Conservation (phyloP, 2,113 vertebrate species). For the Dunckerocampus dactyliophorus region DNA sequence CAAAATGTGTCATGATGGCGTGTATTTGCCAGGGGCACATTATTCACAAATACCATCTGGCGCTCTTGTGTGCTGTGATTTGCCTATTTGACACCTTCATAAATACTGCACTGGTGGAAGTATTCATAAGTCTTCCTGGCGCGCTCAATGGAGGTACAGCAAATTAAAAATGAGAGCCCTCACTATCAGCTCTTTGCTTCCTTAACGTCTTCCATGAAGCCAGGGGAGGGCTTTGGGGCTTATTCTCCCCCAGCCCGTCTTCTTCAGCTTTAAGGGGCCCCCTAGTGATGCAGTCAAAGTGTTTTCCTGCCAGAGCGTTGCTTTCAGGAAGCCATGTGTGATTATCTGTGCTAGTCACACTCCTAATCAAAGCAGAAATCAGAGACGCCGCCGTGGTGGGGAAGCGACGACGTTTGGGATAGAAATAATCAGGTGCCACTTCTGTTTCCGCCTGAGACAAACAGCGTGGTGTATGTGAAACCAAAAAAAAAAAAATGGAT, state of each 20-base stretch:
- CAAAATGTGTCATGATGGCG: conserved; percentile 2
- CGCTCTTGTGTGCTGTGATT: conserved; percentile 37
- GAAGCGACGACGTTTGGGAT: conserved; percentile 30
- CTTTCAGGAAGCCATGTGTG: conserved; percentile 30
- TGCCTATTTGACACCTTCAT: conserved; percentile 31
- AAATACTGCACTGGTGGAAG: conserved; percentile 27
- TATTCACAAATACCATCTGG: conserved; percentile 47
- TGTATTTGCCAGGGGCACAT: conserved; percentile 21
- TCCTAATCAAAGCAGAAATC: conserved; percentile 43
- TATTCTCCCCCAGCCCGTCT: conserved; percentile 10
- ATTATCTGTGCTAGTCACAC: conserved; percentile 34
- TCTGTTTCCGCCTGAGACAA: conserved; percentile 14
- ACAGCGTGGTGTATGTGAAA: conserved; percentile 20
- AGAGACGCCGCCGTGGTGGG: not conserved
- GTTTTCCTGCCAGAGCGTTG: conserved; percentile 26
- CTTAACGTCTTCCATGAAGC: not conserved
- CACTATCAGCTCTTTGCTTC: conserved; percentile 21
- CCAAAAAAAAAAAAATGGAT: conserved; percentile 11
- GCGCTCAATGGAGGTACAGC: conserved; percentile 37
- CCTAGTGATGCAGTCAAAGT: conserved; percentile 38
- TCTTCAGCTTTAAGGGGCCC: conserved; percentile 33
- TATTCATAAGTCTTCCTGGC: conserved; percentile 52
- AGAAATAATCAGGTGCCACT: conserved; percentile 30
- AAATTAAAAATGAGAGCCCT: conserved; percentile 37
- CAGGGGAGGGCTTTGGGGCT: conserved; percentile 16